Evolutionary conservation across 2,113 vertebrate species (phyloP), one percentile per base, ranked within the genome.

Genomic region (Bos javanicus): DNA sequence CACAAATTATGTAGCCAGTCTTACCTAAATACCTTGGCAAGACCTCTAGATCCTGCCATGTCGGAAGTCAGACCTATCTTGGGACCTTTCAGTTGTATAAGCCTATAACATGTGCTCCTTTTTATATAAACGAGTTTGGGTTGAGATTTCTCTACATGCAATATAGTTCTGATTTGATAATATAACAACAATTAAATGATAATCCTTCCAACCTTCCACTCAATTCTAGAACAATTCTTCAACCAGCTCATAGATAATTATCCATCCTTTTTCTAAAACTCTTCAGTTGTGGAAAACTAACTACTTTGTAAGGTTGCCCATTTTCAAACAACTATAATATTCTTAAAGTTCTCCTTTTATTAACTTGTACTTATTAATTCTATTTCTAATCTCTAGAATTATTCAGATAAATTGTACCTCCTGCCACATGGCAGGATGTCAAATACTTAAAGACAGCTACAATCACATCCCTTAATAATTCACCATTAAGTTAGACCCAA

Each of bases 311-410:
- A 83, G 13, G 64, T 25, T 91, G 56, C 10, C 56, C 59, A 90
- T 96, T 94, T 94, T 74, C 12, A 95, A 97, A 67, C 33, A 92
- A 84, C 28, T 84, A 7, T 54, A 71, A 84, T 78, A 67, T 50
- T 94, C 93, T 93, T 36, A 74, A 87, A 90, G 26, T 62, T 90
- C 39, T 74, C 9, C 54, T 96, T 94, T 83, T 52, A 95, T 71
- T 82, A 86, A 85, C 2, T 16, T 93, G 30, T 88, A 67, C 17
- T 64, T 78, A 83, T 48, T 87, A 43, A 36, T 83, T 80, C 46
- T 88, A 64, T 56, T 64, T 95, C 43, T 90, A 92, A 71, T 80
- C 23, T 92, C 23, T 85, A 71, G 43, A 91, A 92, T 74, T 90
- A 90, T 64, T 97, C 48, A 43, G 19, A 89, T 62, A 81, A 96